phyloP scores from a whole-genome alignment of 1,140 invertebrate species.

The Drosophila willistoni region DNA sequence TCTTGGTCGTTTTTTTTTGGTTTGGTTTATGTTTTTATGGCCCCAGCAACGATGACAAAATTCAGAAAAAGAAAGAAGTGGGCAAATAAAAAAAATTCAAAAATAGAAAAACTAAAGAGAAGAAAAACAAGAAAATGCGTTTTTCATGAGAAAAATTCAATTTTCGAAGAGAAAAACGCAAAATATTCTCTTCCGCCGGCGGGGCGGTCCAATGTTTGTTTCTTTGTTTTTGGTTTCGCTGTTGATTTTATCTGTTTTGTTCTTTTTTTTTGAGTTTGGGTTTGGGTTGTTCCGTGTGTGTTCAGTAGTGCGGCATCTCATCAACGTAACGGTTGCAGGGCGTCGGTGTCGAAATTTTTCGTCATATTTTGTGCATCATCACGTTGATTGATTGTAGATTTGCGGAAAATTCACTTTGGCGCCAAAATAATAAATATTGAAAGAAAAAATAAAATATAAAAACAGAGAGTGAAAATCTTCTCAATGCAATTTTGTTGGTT shows the following conservation, averaged over 20 bases:
- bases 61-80: conserved; percentile 15
- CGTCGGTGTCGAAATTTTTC: conserved; percentile 21
- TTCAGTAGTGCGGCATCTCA: conserved; percentile 41
- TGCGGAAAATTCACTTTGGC: conserved; percentile 47
- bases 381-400: conserved; percentile 55
- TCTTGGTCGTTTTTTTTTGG: conserved; percentile 11
- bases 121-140: background rate
- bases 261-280: background rate
- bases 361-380: conserved; percentile 12
- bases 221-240: conserved; percentile 12
- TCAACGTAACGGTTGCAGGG: conserved; percentile 36
- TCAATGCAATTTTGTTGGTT: conserved; percentile 80
- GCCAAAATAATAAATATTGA: conserved; percentile 11
- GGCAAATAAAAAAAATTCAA: conserved; percentile 23
- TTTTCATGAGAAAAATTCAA: conserved; percentile 5
- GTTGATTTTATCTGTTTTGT: no score
- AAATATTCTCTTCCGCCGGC: conserved; percentile 35
- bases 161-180: conserved; percentile 21
- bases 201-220: conserved; percentile 25
- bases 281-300: conserved; percentile 22
- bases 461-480: background rate
- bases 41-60: conserved; percentile 55
- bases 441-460: conserved; percentile 21
- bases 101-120: conserved; percentile 31
- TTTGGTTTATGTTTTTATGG: conserved; percentile 52